These are phyloP conservation scores for Macropus fuliginosus DNA, from an alignment of 2,797 vertebrate species.

Conservation along the genomic window DNA sequence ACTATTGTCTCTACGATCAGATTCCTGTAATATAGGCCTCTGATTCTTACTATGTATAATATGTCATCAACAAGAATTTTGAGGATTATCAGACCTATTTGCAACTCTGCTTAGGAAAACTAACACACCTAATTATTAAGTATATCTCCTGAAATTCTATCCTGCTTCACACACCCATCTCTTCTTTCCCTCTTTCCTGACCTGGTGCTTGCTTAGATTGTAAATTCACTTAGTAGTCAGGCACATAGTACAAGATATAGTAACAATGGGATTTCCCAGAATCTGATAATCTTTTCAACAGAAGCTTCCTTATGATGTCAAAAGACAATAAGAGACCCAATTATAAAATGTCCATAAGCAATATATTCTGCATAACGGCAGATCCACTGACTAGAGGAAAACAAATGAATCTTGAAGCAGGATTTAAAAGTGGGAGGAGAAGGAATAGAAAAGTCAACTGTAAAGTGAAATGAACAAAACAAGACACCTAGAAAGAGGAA, in stretches of 20 bases:
- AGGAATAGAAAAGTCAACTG: slow-evolving; percentile 7
- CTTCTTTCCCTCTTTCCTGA: background rate
- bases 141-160: background rate
- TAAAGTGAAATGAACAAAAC: slow-evolving; percentile 43
- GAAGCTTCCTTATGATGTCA: slow-evolving; percentile 32
- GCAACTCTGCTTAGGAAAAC: background rate
- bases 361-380: background rate
- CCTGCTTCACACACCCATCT: background rate
- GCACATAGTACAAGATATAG: slow-evolving; percentile 4
- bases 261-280: background rate
- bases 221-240: slow-evolving; percentile 19
- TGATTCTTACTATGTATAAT: background rate
- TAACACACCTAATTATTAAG: background rate
- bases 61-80: slow-evolving; percentile 21
- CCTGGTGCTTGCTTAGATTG: background rate
- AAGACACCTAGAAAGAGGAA: background rate
- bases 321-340: background rate
- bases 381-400: background rate
- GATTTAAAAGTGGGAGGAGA: background rate
- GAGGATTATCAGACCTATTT: background rate
- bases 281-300: slow-evolving; percentile 25
- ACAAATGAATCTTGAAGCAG: slow-evolving; percentile 33
- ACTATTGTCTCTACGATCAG: background rate
- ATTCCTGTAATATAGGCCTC: background rate
- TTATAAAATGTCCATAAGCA: slow-evolving; percentile 50